phyloP scores from a whole-genome alignment of 2,888 invertebrate species.

The Nasonia oneida region DNA sequence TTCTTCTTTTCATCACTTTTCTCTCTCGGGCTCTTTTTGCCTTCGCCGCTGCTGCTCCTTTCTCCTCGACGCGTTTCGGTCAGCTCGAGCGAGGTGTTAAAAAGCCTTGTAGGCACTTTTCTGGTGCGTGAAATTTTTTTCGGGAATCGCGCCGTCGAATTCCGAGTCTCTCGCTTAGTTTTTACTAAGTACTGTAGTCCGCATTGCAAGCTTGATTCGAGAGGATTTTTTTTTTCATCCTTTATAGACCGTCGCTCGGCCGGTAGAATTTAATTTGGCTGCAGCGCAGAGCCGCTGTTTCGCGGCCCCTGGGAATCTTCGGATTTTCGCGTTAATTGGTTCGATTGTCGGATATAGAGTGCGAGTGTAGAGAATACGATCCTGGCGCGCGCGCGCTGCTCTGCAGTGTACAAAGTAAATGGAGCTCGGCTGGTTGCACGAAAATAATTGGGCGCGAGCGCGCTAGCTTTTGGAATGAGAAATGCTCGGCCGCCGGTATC shows the following conservation, averaged over 20 bases:
- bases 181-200: no score
- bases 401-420: not conserved
- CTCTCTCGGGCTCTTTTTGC: not conserved
- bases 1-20: not conserved
- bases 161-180: slow-evolving; percentile 11
- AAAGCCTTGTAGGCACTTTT: not conserved
- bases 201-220: not conserved
- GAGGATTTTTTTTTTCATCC: not conserved
- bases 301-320: not conserved
- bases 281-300: not conserved
- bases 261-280: slow-evolving; percentile 46
- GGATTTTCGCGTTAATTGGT: slow-evolving; percentile 32
- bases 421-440: slow-evolving; percentile 18
- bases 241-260: slow-evolving; percentile 6
- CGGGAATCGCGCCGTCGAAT: no score
- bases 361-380: slow-evolving; percentile 9
- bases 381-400: not conserved
- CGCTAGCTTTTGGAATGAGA: not conserved
- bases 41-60: not conserved
- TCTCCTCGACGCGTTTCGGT: not conserved
- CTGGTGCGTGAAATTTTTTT: no score
- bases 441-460: slow-evolving; percentile 30
- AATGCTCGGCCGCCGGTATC: not conserved
- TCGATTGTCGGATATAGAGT: slow-evolving; percentile 3
- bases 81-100: not conserved